Conservation (phyloP, 2,888 invertebrate genomes). For the Caenorhabditis becei region DNA sequence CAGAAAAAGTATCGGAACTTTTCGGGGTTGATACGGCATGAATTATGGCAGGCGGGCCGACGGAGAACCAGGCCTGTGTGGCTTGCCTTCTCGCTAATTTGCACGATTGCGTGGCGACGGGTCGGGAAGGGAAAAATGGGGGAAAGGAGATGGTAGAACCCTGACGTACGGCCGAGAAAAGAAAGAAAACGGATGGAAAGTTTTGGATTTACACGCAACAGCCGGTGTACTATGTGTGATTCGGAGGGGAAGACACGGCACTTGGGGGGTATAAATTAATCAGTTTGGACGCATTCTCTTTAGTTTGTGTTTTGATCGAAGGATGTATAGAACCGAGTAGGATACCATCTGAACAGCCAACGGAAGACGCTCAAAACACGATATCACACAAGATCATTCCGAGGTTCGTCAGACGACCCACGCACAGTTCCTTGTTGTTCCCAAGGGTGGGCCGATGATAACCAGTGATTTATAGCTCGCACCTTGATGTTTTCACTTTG, state of each 20-base stretch:
- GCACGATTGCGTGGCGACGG: conserved; percentile 30
- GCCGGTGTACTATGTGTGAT: conserved; percentile 5
- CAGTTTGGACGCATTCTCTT: conserved; percentile 47
- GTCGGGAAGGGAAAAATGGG: neutral
- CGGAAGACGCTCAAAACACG: conserved; percentile 27
- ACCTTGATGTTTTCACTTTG: neutral
- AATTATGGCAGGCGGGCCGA: conserved; percentile 30
- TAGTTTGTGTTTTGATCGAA: conserved; percentile 52
- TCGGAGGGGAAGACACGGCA: conserved; percentile 4
- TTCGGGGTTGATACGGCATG: conserved; percentile 18
- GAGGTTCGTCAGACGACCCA: neutral
- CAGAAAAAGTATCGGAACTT: conserved; percentile 47
- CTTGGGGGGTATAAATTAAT: conserved; percentile 22
- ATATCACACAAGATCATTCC: conserved; percentile 16
- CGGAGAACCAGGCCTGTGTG: conserved; percentile 3
- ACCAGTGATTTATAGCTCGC: conserved; percentile 17
- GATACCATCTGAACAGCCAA: neutral
- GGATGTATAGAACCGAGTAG: neutral
- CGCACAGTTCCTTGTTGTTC: conserved; percentile 1
- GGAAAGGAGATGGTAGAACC: neutral
- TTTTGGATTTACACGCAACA: conserved; percentile 26
- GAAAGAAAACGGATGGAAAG: conserved; percentile 18
- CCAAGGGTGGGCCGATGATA: neutral
- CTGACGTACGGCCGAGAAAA: neutral
- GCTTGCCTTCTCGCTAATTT: conserved; percentile 19